A percentile compares a stretch with the other conserved stretches of the same genome.
These are phyloP conservation scores for Microchirus variegatus DNA, from an alignment of 2,797 vertebrate species.

Conservation along the genomic window DNA sequence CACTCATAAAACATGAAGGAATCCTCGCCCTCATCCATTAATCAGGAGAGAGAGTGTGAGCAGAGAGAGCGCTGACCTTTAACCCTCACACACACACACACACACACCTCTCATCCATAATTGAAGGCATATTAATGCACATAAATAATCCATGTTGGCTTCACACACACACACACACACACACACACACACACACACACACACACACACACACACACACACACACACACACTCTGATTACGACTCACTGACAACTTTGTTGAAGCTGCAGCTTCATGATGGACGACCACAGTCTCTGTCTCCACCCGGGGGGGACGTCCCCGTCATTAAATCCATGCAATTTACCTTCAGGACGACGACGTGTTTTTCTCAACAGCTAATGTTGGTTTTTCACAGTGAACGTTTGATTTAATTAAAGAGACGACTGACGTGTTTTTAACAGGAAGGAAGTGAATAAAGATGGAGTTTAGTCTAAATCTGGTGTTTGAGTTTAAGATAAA, in stretches of 20 bases:
- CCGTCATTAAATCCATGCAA: constrained; percentile 46
- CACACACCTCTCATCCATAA: constrained; percentile 66
- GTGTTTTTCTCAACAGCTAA: not conserved
- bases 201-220: no score
- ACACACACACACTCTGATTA: no score
- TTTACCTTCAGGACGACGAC: not conserved
- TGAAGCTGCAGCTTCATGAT: constrained; percentile 57
- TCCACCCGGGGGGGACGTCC: constrained; percentile 8
- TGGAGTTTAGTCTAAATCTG: no score
- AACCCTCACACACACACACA: constrained; percentile 58
- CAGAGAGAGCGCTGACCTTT: constrained; percentile 72
- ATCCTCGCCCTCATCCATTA: constrained; percentile 74
- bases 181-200: no score
- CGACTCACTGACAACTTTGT: constrained; percentile 61
- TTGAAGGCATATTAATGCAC: constrained; percentile 75
- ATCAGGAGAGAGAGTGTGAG: constrained; percentile 69
- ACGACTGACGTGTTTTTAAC: no score
- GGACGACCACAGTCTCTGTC: constrained; percentile 30
- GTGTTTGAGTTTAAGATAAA: no score
- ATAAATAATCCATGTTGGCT: no score
- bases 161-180: no score
- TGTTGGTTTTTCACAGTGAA: no score
- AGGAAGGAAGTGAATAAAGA: no score
- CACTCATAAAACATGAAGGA: constrained; percentile 80
- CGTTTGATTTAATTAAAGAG: no score